A percentile compares a stretch with the other conserved stretches of the same genome.
Conservation (phyloP, 1,140 invertebrate species). For the Pseudomyrmex pallidus region DNA sequence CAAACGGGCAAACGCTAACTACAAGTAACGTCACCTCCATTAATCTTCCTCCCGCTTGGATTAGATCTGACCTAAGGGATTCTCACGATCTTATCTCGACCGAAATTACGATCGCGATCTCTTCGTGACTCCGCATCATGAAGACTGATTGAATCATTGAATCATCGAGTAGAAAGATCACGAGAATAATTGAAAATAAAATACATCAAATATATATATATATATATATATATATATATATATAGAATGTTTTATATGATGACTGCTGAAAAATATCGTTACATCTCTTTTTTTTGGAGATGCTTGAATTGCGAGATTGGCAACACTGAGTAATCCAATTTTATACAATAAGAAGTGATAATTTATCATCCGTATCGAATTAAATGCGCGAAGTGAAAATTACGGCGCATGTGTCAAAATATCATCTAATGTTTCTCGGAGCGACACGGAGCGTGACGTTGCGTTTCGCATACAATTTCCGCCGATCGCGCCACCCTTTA, state of each 20-base stretch:
- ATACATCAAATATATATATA: constrained; percentile 25
- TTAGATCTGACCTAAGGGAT: constrained; percentile 62
- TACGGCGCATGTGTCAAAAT: neutral
- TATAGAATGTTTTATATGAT: neutral
- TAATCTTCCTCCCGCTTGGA: constrained; percentile 58
- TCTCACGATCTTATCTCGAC: constrained; percentile 53
- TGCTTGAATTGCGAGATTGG: neutral
- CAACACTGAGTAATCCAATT: neutral
- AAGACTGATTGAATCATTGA: constrained; percentile 48
- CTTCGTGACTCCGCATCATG: constrained; percentile 53
- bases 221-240: no score
- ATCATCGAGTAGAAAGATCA: constrained; percentile 3
- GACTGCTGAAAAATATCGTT: no score
- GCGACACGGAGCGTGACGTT: neutral
- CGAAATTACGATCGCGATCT: constrained; percentile 60
- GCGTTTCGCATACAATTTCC: constrained; percentile 15
- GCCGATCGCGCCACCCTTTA: constrained; percentile 5
- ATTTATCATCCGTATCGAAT: neutral
- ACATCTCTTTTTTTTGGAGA: neutral
- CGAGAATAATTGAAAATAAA: constrained; percentile 33
- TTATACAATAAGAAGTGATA: neutral
- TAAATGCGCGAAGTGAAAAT: neutral
- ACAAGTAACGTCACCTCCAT: constrained; percentile 65
- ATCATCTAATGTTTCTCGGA: neutral
- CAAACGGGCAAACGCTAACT: constrained; percentile 63